phyloP scores from a whole-genome alignment of 2,797 vertebrate species.

The Yasuhikotakia modesta region DNA sequence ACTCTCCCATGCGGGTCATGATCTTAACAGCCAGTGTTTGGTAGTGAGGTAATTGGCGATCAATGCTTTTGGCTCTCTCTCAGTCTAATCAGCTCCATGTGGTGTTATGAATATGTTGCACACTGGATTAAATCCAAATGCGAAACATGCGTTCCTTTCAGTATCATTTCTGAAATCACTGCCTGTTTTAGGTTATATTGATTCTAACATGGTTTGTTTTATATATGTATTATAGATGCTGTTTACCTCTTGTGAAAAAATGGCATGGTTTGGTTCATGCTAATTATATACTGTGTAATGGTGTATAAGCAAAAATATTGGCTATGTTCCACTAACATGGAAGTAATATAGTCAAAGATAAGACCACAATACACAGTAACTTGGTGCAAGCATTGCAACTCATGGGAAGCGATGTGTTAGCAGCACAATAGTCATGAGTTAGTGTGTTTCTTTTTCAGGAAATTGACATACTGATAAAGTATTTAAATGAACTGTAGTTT shows the following conservation, averaged over 20 bases:
- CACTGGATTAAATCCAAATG: constrained; percentile 26
- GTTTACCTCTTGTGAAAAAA: not conserved
- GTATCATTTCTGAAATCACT: not conserved
- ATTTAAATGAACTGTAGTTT: no score
- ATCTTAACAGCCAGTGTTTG: constrained; percentile 32
- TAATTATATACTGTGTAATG: no score
- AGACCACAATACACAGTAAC: not conserved
- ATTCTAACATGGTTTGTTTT: not conserved
- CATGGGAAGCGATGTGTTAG: no score
- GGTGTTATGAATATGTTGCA: not conserved
- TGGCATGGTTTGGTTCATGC: no score
- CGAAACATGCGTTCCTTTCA: not conserved
- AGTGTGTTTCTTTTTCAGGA: no score
- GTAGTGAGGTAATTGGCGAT: constrained; percentile 39
- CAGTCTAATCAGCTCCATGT: constrained; percentile 37
- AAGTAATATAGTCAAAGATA: not conserved
- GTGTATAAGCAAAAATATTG: no score
- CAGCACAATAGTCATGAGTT: no score
- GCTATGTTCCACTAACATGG: no score
- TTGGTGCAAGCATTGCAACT: no score
- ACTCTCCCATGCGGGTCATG: constrained; percentile 44
- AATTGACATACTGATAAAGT: no score
- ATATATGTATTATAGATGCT: not conserved
- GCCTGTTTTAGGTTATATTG: not conserved
- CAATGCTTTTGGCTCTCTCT: constrained; percentile 22